Evolutionary conservation across 2,797 vertebrate species (phyloP).

Genomic region (Odontamblyopus lacepedii): DNA sequence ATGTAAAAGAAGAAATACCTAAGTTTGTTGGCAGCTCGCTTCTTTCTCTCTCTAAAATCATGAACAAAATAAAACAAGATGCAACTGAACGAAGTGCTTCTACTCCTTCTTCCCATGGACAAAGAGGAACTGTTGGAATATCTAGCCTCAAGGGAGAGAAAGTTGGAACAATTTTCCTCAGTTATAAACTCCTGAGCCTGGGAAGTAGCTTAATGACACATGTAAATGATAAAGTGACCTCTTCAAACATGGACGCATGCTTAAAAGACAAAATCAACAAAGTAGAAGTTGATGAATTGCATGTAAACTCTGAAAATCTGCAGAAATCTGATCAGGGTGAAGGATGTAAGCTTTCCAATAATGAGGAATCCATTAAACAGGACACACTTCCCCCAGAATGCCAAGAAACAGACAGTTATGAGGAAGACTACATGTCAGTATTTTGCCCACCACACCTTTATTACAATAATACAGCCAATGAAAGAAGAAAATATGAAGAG

Average conservation of each 20-base stretch:
- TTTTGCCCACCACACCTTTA: slow-evolving; percentile 87
- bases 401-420: slow-evolving; percentile 25
- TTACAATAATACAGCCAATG: slow-evolving; percentile 67
- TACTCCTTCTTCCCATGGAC: slow-evolving; percentile 61
- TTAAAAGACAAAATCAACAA: slow-evolving; percentile 1
- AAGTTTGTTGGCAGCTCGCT: slow-evolving; percentile 77
- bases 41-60: slow-evolving; percentile 69
- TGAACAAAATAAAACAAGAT: slow-evolving; percentile 63
- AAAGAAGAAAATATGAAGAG: slow-evolving; percentile 25
- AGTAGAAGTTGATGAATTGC: background rate
- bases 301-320: slow-evolving; percentile 5
- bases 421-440: slow-evolving; percentile 55
- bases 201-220: slow-evolving; percentile 64
- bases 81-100: slow-evolving; percentile 50
- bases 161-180: slow-evolving; percentile 77
- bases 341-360: background rate
- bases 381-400: slow-evolving; percentile 15
- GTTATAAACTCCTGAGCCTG: slow-evolving; percentile 81
- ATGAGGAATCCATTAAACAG: background rate
- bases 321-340: background rate
- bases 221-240: slow-evolving; percentile 40
- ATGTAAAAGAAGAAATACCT: slow-evolving; percentile 69
- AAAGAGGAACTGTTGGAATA: slow-evolving; percentile 61
- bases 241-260: slow-evolving; percentile 11
- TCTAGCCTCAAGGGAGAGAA: slow-evolving; percentile 68